These are phyloP conservation scores for Lethenteron reissneri DNA, from an alignment of 2,113 vertebrate species.

Conservation along the genomic window DNA sequence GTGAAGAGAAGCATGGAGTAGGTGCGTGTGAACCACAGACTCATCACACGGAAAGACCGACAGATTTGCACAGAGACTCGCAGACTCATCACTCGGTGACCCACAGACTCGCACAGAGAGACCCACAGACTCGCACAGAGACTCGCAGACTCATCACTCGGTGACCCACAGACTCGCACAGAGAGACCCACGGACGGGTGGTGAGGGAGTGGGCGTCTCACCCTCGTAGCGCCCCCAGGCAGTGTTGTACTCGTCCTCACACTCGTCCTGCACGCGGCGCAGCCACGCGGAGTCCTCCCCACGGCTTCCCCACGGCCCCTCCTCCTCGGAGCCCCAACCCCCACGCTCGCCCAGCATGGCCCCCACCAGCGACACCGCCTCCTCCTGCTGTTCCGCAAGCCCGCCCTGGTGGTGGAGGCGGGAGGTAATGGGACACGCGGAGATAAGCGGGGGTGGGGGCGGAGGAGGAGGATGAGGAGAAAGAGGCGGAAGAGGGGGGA, in stretches of 20 bases:
- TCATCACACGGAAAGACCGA: no score
- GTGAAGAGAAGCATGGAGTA: neutral
- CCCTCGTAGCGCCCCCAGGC: slow-evolving; percentile 38
- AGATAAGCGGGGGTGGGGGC: no score
- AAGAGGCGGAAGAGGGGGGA: no score
- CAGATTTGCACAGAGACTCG: neutral
- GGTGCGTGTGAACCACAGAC: neutral
- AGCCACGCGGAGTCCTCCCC: slow-evolving; percentile 18
- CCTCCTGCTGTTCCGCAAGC: no score
- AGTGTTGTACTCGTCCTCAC: slow-evolving; percentile 43
- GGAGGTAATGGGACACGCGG: no score
- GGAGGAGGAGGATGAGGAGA: no score
- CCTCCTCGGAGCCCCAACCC: no score
- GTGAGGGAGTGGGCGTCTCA: slow-evolving; percentile 14
- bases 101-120: no score
- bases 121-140: neutral
- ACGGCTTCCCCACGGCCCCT: no score
- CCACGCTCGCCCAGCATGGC: no score
- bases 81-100: neutral
- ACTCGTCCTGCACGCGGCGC: slow-evolving; percentile 43
- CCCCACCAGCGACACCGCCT: no score
- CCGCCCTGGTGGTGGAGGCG: no score
- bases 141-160: neutral
- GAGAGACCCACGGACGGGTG: neutral
- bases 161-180: neutral